phyloP scores from a whole-genome alignment of 2,797 vertebrate genomes.

The Peromyscus melanophrys region DNA sequence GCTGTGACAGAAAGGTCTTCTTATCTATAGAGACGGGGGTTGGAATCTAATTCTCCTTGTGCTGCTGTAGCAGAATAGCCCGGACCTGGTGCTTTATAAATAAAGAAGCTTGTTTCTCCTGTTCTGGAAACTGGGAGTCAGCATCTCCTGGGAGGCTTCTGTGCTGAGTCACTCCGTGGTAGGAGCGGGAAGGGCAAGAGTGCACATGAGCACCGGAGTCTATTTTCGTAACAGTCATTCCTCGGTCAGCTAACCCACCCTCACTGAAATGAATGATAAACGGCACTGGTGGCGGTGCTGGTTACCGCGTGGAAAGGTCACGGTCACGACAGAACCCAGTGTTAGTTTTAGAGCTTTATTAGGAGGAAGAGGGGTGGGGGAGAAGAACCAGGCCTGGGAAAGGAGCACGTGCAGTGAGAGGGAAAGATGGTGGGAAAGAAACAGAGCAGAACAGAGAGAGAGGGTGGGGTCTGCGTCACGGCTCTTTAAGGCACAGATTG shows the following conservation, averaged over 20 bases:
- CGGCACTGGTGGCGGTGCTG: accelerated
- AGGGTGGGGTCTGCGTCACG: too few relatives aligned
- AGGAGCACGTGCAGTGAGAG: too few relatives aligned
- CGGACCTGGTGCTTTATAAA: neutral
- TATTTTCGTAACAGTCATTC: neutral
- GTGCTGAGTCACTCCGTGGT: neutral
- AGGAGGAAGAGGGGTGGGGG: too few relatives aligned
- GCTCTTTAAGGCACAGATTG: too few relatives aligned
- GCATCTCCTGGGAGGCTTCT: neutral
- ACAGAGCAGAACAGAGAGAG: too few relatives aligned
- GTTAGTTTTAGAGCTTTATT: too few relatives aligned
- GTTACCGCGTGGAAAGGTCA: too few relatives aligned
- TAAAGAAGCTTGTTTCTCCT: neutral
- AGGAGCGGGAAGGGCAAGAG: neutral
- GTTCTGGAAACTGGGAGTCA: neutral
- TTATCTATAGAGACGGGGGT: neutral
- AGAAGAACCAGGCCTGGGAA: too few relatives aligned
- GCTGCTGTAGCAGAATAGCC: neutral
- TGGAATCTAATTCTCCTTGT: neutral
- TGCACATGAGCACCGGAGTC: accelerated
- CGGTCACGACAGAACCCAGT: too few relatives aligned
- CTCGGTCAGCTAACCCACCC: neutral
- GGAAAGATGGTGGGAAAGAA: too few relatives aligned
- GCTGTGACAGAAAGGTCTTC: neutral
- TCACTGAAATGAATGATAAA: too few relatives aligned